Percentiles rank a stretch among this genome's conserved stretches.
Conservation (phyloP, 2,113 vertebrate genomes). For the Nesoenas mayeri region DNA sequence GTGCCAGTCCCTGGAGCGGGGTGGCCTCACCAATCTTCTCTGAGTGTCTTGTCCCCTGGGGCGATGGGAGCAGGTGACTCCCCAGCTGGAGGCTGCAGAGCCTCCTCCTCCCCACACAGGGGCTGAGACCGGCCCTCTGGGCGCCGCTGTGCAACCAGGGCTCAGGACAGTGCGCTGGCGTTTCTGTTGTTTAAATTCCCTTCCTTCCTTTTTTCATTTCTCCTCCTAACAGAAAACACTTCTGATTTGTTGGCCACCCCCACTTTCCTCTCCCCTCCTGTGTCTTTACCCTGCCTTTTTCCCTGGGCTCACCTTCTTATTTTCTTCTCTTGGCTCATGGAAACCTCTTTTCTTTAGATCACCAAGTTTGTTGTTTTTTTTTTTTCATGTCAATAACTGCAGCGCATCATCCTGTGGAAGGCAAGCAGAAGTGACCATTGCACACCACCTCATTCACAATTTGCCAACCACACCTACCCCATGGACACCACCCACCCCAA, state of each 20-base stretch:
- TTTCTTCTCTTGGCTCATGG: slow-evolving; percentile 81
- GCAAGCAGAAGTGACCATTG: slow-evolving; percentile 81
- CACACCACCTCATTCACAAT: slow-evolving; percentile 64
- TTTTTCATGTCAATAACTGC: slow-evolving; percentile 99
- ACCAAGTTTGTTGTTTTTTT: slow-evolving; percentile 86
- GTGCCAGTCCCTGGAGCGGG: rapidly evolving
- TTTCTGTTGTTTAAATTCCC: too few species aligned
- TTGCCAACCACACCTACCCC: too few species aligned
- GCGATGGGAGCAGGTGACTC: neutral
- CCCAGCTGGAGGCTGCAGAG: neutral
- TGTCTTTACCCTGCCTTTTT: slow-evolving; percentile 58
- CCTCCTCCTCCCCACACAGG: too few species aligned
- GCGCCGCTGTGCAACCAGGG: too few species aligned
- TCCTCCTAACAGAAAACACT: slow-evolving; percentile 73
- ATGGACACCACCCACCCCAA: too few species aligned
- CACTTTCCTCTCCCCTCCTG: neutral
- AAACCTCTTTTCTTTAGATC: slow-evolving; percentile 47
- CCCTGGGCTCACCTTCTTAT: slow-evolving; percentile 65
- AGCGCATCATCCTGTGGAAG: slow-evolving; percentile 86
- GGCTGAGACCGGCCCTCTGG: too few species aligned
- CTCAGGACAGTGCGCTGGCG: too few species aligned
- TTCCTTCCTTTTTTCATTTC: slow-evolving; percentile 65
- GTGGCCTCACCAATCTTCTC: rapidly evolving
- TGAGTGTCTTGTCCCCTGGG: rapidly evolving
- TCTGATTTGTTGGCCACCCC: slow-evolving; percentile 80